phyloP scores from a whole-genome alignment of 2,797 vertebrate genomes.

The Acanthurus lineatus region DNA sequence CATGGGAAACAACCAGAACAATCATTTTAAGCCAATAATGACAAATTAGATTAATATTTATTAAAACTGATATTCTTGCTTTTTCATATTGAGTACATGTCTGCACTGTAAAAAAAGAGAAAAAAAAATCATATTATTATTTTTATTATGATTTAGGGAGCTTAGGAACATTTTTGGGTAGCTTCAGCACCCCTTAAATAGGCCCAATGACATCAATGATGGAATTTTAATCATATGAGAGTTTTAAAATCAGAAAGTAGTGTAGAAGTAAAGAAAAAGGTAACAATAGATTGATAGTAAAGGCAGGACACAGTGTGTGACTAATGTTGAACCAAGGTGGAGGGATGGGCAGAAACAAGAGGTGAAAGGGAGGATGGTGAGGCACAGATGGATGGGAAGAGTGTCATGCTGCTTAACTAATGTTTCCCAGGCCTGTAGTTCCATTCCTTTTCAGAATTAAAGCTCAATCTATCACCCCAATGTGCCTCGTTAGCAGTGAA shows the following conservation, averaged over 20 bases:
- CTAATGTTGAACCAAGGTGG: constrained; percentile 69
- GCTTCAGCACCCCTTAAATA: too few species aligned
- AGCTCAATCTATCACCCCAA: constrained; percentile 74
- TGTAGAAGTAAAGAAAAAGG: constrained; percentile 37
- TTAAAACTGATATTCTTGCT: too few species aligned
- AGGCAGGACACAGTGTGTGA: constrained; percentile 50
- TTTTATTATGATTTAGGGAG: too few species aligned
- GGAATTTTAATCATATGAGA: background rate
- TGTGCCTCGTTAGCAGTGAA: constrained; percentile 75
- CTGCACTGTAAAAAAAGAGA: too few species aligned
- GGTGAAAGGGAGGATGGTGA: constrained; percentile 61
- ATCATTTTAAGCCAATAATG: too few species aligned
- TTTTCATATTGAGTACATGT: too few species aligned
- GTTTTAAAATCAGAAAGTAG: constrained; percentile 32
- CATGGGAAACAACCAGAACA: too few species aligned
- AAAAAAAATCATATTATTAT: too few species aligned
- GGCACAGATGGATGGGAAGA: constrained; percentile 72
- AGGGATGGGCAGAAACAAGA: constrained; percentile 53
- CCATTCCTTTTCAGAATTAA: constrained; percentile 81
- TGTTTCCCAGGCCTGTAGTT: constrained; percentile 79
- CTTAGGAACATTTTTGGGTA: too few species aligned
- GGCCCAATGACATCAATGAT: background rate
- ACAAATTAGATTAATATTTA: too few species aligned
- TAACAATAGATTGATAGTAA: constrained; percentile 61
- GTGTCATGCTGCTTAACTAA: constrained; percentile 72